A percentile compares a stretch with the other conserved stretches of the same genome.
Conservation (phyloP, 92 coral and sea anemone species). For the Zoanthus sansibaricus region DNA sequence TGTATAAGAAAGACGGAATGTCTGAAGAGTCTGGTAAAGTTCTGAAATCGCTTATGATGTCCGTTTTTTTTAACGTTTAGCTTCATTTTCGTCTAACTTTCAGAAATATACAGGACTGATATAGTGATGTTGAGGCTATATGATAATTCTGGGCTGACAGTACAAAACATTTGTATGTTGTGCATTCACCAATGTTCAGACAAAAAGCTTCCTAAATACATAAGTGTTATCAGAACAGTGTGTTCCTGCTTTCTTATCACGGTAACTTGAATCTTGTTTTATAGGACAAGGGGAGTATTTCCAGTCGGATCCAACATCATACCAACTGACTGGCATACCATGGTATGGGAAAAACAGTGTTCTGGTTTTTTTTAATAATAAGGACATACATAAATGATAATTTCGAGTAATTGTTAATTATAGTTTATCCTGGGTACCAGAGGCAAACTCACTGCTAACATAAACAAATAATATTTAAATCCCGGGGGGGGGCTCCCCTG, state of each 20-base stretch:
- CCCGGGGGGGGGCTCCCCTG: too few relatives aligned
- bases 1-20: neutral
- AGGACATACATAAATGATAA: too few relatives aligned
- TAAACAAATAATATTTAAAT: too few relatives aligned
- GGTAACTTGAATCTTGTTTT: neutral
- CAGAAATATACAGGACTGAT: neutral
- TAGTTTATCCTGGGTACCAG: too few relatives aligned
- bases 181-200: too few relatives aligned
- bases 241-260: neutral
- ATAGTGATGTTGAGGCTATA: neutral
- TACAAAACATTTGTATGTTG: neutral
- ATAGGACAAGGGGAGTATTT: constrained; percentile 43
- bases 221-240: neutral
- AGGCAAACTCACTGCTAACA: too few relatives aligned
- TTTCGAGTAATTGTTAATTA: too few relatives aligned
- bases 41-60: too few relatives aligned
- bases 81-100: too few relatives aligned
- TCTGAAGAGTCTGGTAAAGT: constrained; percentile 26
- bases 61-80: too few relatives aligned
- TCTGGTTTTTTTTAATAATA: neutral
- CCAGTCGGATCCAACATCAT: constrained; percentile 93
- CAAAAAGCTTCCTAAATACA: too few relatives aligned
- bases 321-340: constrained; percentile 95
- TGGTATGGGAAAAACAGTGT: constrained; percentile 62
- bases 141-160: neutral